Base-by-base conservation (phyloP, 1,140 invertebrate species). In the Papilio dardanus region DNA sequence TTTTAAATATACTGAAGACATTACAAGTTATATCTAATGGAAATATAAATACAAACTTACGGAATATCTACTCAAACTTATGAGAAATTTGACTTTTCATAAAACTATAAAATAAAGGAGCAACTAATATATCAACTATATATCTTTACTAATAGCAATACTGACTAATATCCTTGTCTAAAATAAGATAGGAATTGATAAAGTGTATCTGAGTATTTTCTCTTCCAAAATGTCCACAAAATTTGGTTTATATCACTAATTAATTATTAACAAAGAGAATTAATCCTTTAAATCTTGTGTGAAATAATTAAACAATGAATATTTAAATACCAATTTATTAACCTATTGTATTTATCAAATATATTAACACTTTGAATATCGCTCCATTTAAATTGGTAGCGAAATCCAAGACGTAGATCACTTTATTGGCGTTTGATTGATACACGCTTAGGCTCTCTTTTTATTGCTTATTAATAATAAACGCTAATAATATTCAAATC, bases 41-140 rank as follows among this genome's bases (percentile, higher is more conserved):
- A 58, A 73, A 58, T 14, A 54, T 73, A 73, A 58, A 50, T 40
- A 40, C 28, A 71, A 71, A 71, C 21, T 42, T 50, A 71, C 28
- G 68, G n/a, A n/a, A 42, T 24, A 46, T 37, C 33, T 7, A 21
- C n/a, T 28, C 14, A 40, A 24, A n/a, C n/a, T n/a, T n/a, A n/a
- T n/a, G n/a, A n/a, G n/a, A n/a, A n/a, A n/a, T n/a, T 54, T 54
- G n/a, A 4, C 3, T 54, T 24, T 54, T 54, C 19, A 54, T 21
- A 54, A 21, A 8, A 54, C 16, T 46, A 16, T 4, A 46, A n/a
- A 46, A n/a, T 46, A 46, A 46, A 16, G 16, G 6, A n/a, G n/a
- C n/a, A n/a, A n/a, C n/a, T n/a, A n/a, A n/a, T n/a, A n/a, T n/a
- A n/a, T n/a, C n/a, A n/a, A n/a, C n/a, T n/a, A n/a, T n/a, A n/a